Evolutionary conservation across 2,113 vertebrate genomes (phyloP).

Genomic region (Climacteris rufus): DNA sequence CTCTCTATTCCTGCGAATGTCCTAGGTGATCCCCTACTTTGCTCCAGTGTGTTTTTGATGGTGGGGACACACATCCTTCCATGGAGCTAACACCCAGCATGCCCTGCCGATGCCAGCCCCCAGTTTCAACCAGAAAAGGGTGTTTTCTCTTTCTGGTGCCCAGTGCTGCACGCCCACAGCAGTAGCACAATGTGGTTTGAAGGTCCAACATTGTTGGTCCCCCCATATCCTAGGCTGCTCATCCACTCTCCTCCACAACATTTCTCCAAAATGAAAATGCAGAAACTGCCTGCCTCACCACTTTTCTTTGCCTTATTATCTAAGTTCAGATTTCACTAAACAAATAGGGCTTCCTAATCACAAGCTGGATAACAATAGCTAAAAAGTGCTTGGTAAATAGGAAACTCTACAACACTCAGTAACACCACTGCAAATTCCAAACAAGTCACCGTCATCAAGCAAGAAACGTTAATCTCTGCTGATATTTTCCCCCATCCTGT

Average conservation of each 20-base stretch:
- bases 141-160: neutral
- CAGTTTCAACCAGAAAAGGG: neutral
- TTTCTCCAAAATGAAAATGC: neutral
- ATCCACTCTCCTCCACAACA: fast-evolving
- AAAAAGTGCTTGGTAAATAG: neutral
- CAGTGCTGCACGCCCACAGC: fast-evolving
- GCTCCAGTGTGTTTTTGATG: neutral
- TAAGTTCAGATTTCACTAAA: neutral
- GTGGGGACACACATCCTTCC: neutral
- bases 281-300: neutral
- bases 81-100: neutral
- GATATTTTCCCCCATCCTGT: fast-evolving
- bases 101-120: neutral
- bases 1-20: neutral
- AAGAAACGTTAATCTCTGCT: neutral
- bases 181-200: neutral
- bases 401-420: neutral
- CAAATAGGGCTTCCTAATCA: neutral
- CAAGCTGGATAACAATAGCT: neutral
- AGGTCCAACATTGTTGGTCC: neutral
- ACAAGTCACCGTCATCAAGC: neutral
- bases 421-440: neutral
- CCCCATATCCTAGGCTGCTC: neutral
- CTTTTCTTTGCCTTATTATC: neutral
- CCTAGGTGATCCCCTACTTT: neutral